phyloP scores from a whole-genome alignment of 2,797 vertebrate genomes.

The Neosalanx taihuensis region DNA sequence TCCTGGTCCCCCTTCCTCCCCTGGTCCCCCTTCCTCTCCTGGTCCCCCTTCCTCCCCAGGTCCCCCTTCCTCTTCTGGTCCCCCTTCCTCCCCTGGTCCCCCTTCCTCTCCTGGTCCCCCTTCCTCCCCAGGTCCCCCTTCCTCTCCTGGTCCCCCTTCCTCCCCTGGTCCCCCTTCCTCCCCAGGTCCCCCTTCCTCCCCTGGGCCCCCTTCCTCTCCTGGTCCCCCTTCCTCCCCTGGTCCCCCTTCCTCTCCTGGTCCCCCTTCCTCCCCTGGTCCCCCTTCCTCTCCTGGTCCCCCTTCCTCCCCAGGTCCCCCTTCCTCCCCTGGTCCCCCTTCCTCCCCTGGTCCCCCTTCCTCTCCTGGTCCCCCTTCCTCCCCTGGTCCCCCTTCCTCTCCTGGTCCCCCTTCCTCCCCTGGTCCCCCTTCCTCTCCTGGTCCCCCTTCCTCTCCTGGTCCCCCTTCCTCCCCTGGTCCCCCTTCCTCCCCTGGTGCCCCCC shows the following conservation, averaged over 20 bases:
- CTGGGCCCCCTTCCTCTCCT: slow-evolving; percentile 19
- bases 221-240: not conserved
- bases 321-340: slow-evolving; percentile 21
- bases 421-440: slow-evolving; percentile 1
- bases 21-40: slow-evolving; percentile 14
- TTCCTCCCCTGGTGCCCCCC: not conserved
- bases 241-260: slow-evolving; percentile 12
- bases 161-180: slow-evolving; percentile 8
- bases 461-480: slow-evolving; percentile 15
- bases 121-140: slow-evolving; percentile 11
- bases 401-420: not conserved
- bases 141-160: not conserved
- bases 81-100: slow-evolving; percentile 22
- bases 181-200: slow-evolving; percentile 6
- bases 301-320: not conserved
- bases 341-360: too few relatives aligned
- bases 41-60: too few relatives aligned
- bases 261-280: slow-evolving; percentile 7
- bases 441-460: not conserved
- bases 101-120: not conserved
- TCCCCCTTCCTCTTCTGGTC: slow-evolving; percentile 22
- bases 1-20: slow-evolving; percentile 10
- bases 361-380: slow-evolving; percentile 11
- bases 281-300: slow-evolving; percentile 18
- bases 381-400: slow-evolving; percentile 23